Conservation (phyloP, 1,140 invertebrate species). For the Neocloeon triangulifer region DNA sequence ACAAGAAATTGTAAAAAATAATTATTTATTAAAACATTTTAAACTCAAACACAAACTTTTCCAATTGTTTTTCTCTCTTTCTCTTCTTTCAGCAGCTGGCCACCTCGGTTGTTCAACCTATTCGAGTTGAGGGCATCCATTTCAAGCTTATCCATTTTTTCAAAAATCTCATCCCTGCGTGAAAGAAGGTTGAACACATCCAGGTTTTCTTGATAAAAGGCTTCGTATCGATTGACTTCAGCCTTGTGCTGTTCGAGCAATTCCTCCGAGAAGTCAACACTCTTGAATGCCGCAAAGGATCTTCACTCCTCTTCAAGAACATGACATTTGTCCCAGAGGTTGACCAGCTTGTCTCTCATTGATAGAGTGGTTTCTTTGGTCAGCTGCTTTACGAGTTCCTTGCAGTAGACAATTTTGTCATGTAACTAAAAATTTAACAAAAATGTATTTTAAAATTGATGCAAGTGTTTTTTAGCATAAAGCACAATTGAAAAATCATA, state of each 20-base stretch:
- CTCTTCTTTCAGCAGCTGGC: conserved; percentile 59
- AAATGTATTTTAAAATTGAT: conserved; percentile 1
- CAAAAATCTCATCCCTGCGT: conserved; percentile 34
- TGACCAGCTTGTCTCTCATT: conserved; percentile 35
- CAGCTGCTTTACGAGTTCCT: conserved; percentile 34
- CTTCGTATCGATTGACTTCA: conserved; percentile 40
- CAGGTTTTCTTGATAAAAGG: conserved; percentile 38
- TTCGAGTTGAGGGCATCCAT: conserved; percentile 47
- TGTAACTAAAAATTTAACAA: conserved; percentile 16
- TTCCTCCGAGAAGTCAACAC: conserved; percentile 46
- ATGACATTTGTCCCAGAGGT: conserved; percentile 49
- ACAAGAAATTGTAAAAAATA: conserved; percentile 5
- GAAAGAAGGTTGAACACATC: conserved; percentile 35
- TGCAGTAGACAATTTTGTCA: conserved; percentile 33
- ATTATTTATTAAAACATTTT: too few relatives aligned
- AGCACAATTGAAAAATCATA: too few relatives aligned
- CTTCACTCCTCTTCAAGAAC: conserved; percentile 31
- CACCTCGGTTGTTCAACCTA: conserved; percentile 53
- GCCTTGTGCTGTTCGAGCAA: conserved; percentile 45
- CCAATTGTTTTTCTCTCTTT: conserved; percentile 51
- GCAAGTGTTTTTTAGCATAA: too few relatives aligned
- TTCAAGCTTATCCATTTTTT: conserved; percentile 42
- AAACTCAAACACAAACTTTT: conserved; percentile 19
- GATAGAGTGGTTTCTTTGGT: conserved; percentile 43
- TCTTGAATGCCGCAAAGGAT: conserved; percentile 31